Evolutionary conservation across 2,888 invertebrate genomes (phyloP), one percentile per base, ranked within the genome.

Genomic region (Meiosimyza platycephala): DNA sequence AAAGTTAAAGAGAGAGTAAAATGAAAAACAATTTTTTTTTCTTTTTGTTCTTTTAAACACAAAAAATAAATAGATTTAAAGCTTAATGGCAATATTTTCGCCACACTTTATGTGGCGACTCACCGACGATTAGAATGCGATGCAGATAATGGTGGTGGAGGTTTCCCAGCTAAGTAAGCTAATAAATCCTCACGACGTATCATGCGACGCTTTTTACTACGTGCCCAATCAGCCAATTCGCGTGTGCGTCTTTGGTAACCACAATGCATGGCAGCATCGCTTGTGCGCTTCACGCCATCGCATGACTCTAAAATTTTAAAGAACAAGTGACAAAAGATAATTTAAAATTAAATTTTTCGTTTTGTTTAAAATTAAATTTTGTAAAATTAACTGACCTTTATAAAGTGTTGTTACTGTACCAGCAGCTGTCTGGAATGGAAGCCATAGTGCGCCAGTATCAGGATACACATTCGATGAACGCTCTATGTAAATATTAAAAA

Each of bases 371-470:
- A 48, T 22, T 52, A 59, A 13, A 48, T 13, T 55, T 6, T 6
- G 48, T 50, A 50, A 11, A 48, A 33, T 6, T 5, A 1, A 60
- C 70, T 69, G 86, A 93, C 93, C 93, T 92, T 93, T 93, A 86
- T 93, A 94, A 77, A 94, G 88, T 72, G 92, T 90, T 76, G 94
- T 93, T 78, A 93, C 92, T 78, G 93, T 92, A 73, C 93, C 92
- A 80, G 93, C 93, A 80, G 94, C 93, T 80, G 92, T 93, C 88
- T 94, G 93, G 87, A 94, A 94, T 80, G 93, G 93, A 83, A 93
- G 86, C 93, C 93, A 93, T 74, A 92, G 86, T 75, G 91, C 90
- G 76, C 91, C 91, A 78, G 92, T 91, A 80, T 89, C 89, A 62
- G 88, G 87, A 78, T 79, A 85, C 72, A 78, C 79, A 76, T 88